Evolutionary conservation across 2,113 vertebrate genomes (phyloP), one percentile per base, ranked within the genome.

Genomic region (Gymnocephalus cernua): DNA sequence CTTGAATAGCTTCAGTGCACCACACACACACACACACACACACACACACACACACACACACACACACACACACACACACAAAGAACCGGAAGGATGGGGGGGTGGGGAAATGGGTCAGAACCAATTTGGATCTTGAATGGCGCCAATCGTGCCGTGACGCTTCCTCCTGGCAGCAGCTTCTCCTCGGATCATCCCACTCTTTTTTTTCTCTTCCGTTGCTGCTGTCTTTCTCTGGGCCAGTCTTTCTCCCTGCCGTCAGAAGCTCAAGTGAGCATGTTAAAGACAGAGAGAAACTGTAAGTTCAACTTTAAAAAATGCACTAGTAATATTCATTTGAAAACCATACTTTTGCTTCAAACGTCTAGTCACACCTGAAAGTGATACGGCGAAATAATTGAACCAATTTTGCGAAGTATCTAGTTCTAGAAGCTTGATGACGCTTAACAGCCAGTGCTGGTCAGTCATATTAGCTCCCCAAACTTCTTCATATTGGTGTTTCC

Each of bases 101-200:
- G 66, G 54, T 62, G 71, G 35, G 50, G 72, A 91, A 86, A 69
- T 79, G 88, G 91, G 85, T 89, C 85, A 83, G 83, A 85, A 86
- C 83, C 53, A 38, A 81, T 83, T 82, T 44, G 41, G 75, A 57
- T 70, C 38, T 12, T 83, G 83, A 89, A 84, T 76, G 61, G 80
- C 57, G 23, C 64, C 70, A 54, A 77, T 71, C n/a, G 69, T 72
- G 64, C 74, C 21, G 38, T 75, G 70, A 82, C 59, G 25, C 74
- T 89, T 92, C 86, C 89, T 82, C 67, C 59, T 73, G 73, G 74
- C 82, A 81, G 59, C 63, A 65, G 45, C 80, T 74, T 76, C 64
- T 71, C 65, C 59, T 72, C 58, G 54, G 66, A 79, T 83, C 77
- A 65, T 80, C 69, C 63, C 62, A 48, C 58, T 79, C 12, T 35